Conservation (phyloP, 2,113 vertebrate genomes). For the Vanacampus margaritifer region DNA sequence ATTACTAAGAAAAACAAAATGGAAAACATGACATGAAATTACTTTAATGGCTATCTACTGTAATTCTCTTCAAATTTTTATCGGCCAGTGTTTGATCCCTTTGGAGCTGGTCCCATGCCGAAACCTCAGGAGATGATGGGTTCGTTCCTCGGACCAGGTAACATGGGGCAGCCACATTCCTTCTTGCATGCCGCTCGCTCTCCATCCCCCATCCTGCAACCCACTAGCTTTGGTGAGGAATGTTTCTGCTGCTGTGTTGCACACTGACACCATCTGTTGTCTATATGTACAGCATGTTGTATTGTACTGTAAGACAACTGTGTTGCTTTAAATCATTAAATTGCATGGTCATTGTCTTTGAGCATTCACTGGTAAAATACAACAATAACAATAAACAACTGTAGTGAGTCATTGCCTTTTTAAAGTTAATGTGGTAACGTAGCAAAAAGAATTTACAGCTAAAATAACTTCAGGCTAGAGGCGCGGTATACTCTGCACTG, state of each 20-base stretch:
- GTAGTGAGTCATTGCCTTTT: not conserved
- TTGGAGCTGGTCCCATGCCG: slow-evolving; percentile 82
- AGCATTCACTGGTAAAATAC: not conserved
- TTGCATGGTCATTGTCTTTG: not conserved
- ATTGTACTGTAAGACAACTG: not conserved
- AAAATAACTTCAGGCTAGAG: not conserved
- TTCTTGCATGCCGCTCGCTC: slow-evolving; percentile 89
- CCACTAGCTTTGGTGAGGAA: slow-evolving; percentile 77
- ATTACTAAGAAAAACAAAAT: not conserved
- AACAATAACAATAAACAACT: not conserved
- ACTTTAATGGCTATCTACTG: not conserved
- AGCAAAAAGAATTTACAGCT: not conserved
- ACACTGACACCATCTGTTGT: not conserved
- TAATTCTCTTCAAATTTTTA: not conserved
- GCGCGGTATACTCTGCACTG: too few relatives aligned
- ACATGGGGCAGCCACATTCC: slow-evolving; percentile 77
- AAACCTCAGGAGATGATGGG: slow-evolving; percentile 87
- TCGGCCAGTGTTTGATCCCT: slow-evolving; percentile 81
- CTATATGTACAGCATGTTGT: slow-evolving; percentile 19
- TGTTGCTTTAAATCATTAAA: not conserved
- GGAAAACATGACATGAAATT: not conserved
- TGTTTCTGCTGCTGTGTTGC: slow-evolving; percentile 29
- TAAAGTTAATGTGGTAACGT: not conserved
- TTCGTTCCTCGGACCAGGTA: slow-evolving; percentile 84
- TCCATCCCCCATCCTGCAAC: slow-evolving; percentile 85